Evolutionary conservation across 2,797 vertebrate species (phyloP).

Genomic region (Myoxocephalus aenaeus): DNA sequence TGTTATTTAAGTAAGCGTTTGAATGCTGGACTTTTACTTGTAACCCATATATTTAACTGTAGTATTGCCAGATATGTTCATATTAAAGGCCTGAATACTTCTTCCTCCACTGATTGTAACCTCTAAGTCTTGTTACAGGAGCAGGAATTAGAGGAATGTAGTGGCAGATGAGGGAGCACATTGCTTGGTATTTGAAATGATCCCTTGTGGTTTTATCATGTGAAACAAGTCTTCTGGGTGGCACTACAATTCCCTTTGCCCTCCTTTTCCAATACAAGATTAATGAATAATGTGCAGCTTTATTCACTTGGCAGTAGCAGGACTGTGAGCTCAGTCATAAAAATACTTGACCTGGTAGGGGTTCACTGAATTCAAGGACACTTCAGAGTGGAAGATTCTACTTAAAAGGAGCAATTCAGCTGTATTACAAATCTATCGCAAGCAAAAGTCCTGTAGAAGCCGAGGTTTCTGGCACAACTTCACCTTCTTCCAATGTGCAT

Average conservation of each 20-base stretch:
- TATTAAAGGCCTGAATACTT: background rate
- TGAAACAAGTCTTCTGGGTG: background rate
- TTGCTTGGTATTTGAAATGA: background rate
- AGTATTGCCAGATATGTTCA: background rate
- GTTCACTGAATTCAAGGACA: background rate
- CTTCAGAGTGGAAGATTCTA: background rate
- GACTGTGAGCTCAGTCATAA: background rate
- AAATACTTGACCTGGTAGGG: background rate
- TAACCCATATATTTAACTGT: background rate
- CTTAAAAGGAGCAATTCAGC: background rate
- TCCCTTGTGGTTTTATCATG: background rate
- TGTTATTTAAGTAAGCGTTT: background rate
- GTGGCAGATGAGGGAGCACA: background rate
- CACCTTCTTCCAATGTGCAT: background rate
- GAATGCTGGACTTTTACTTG: background rate
- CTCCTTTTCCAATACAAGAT: background rate
- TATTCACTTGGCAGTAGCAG: background rate
- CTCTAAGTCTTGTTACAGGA: background rate
- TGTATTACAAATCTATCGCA: background rate
- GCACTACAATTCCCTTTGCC: background rate
- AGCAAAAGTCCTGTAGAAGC: background rate
- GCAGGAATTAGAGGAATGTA: conserved; percentile 37
- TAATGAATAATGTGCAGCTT: background rate
- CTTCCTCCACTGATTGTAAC: background rate
- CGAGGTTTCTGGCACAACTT: background rate